Percentiles rank a stretch among this genome's conserved stretches.
Evolutionary conservation across 2,797 vertebrate species (phyloP).

Genomic region (Harpagifer antarcticus): DNA sequence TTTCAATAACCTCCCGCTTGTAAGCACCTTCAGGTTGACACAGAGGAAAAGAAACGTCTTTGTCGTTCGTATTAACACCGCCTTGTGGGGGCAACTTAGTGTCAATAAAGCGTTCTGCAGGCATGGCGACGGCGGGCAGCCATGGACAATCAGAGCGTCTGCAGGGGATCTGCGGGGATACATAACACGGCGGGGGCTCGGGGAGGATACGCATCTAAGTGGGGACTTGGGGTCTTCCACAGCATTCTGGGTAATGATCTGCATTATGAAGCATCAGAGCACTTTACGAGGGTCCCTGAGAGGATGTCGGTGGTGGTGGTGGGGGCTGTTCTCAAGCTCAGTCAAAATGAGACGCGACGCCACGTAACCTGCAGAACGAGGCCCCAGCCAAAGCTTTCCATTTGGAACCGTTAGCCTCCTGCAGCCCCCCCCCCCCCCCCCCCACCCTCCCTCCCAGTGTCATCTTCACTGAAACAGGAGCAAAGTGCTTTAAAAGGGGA

Average conservation of each 20-base stretch:
- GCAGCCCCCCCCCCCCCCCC: conserved; percentile 1
- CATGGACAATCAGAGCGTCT: conserved; percentile 80
- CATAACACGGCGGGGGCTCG: conserved; percentile 75
- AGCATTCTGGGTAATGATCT: conserved; percentile 84
- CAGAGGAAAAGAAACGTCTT: conserved; percentile 68
- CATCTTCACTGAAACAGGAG: conserved; percentile 82
- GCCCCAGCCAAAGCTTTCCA: conserved; percentile 68
- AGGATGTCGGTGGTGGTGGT: conserved; percentile 47
- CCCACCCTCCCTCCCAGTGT: conserved; percentile 76
- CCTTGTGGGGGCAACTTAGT: conserved; percentile 82
- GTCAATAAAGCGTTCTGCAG: conserved; percentile 77
- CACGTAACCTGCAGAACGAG: conserved; percentile 68
- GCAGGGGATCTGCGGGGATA: conserved; percentile 71
- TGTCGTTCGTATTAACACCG: conserved; percentile 71
- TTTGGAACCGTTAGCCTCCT: conserved; percentile 63
- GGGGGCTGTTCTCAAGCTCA: conserved; percentile 46
- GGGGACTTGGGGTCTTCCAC: conserved; percentile 77
- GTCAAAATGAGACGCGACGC: conserved; percentile 74
- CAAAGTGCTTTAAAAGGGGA: conserved; percentile 87
- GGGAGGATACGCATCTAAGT: conserved; percentile 69
- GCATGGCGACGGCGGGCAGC: conserved; percentile 66
- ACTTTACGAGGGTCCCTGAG: conserved; percentile 81
- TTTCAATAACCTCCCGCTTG: conserved; percentile 73
- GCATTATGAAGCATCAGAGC: conserved; percentile 84
- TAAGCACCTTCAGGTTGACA: conserved; percentile 72